Percentiles rank a stretch among this genome's conserved stretches.
phyloP scores from a whole-genome alignment of 2,888 invertebrate genomes.

The Nudaria mundana region DNA sequence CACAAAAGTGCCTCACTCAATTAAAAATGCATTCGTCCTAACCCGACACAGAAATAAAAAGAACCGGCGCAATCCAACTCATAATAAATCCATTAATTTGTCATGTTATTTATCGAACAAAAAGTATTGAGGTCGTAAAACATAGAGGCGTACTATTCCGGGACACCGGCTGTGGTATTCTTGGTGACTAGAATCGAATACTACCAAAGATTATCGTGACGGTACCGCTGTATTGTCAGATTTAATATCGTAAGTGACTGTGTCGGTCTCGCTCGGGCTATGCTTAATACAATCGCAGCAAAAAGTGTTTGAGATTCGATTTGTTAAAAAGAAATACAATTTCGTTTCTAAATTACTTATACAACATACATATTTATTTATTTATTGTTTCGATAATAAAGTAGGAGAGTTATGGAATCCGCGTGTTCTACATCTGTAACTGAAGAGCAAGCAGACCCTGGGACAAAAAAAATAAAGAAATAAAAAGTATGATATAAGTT shows the following conservation, averaged over 20 bases:
- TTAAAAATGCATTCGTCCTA: conserved; percentile 81
- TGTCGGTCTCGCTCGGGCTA: conserved; percentile 39
- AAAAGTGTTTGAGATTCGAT: conserved; percentile 23
- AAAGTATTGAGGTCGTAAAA: conserved; percentile 54
- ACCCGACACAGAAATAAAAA: conserved; percentile 71
- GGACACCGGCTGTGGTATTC: conserved; percentile 46
- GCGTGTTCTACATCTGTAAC: no score
- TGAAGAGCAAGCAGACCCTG: no score
- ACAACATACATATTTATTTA: no score
- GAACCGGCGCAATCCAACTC: conserved; percentile 66
- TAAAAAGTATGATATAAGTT: no score
- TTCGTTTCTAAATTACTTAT: no score
- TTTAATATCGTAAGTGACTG: conserved; percentile 69
- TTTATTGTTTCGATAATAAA: no score
- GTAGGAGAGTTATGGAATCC: no score
- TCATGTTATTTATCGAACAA: conserved; percentile 77
- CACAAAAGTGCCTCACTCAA: conserved; percentile 80
- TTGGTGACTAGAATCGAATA: conserved; percentile 67
- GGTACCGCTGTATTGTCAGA: conserved; percentile 61
- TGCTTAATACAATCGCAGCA: conserved; percentile 49
- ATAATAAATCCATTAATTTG: conserved; percentile 81
- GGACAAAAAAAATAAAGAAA: no score
- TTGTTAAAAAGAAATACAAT: no score
- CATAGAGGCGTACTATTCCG: conserved; percentile 50
- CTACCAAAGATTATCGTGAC: conserved; percentile 67